These are phyloP conservation scores for Xanthia icteritia DNA, from an alignment of 2,888 invertebrate genomes.

Conservation along the genomic window DNA sequence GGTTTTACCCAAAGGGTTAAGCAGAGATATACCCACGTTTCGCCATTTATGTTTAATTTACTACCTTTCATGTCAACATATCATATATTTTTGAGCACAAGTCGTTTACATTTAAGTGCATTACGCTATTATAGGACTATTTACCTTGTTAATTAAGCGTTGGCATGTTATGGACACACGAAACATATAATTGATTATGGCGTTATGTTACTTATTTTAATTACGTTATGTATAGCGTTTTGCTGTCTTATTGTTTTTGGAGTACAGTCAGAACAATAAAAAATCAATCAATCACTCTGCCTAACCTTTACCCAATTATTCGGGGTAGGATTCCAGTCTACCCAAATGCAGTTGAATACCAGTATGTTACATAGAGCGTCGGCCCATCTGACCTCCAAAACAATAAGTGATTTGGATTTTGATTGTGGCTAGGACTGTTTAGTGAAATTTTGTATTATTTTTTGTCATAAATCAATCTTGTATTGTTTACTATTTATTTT, in stretches of 20 bases:
- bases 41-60: neutral
- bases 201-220: slow-evolving; percentile 13
- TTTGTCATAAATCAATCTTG: too few relatives aligned
- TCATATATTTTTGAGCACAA: slow-evolving; percentile 15
- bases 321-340: too few relatives aligned
- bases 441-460: too few relatives aligned
- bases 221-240: neutral
- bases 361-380: too few relatives aligned
- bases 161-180: slow-evolving; percentile 58
- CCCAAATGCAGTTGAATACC: too few relatives aligned
- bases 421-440: too few relatives aligned
- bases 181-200: slow-evolving; percentile 32
- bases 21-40: neutral
- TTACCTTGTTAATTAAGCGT: slow-evolving; percentile 67
- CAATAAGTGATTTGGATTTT: too few relatives aligned
- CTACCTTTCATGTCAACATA: slow-evolving; percentile 28
- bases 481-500: neutral
- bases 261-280: neutral
- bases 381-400: too few relatives aligned
- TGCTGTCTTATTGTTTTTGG: neutral
- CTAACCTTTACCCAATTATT: too few relatives aligned
- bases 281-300: too few relatives aligned
- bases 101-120: slow-evolving; percentile 47
- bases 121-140: slow-evolving; percentile 57
- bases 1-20: neutral